Conservation (phyloP, 2,113 vertebrate species). For the Campylomormyrus tamandua region DNA sequence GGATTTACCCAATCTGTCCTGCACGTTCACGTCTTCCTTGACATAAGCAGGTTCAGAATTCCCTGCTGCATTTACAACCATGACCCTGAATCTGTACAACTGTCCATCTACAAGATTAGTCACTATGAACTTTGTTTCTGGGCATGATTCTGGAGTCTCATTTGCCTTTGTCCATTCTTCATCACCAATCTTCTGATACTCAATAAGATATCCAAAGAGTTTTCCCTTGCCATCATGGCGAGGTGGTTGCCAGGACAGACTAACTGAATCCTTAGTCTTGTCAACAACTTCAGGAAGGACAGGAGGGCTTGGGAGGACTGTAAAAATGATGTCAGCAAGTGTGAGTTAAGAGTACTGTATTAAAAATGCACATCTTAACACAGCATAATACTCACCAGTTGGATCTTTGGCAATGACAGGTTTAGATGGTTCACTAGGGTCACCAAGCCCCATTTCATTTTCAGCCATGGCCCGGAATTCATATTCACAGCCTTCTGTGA, state of each 20-base stretch:
- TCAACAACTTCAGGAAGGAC: constrained; percentile 86
- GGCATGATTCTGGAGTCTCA: constrained; percentile 80
- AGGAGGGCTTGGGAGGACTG: constrained; percentile 85
- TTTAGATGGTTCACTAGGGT: constrained; percentile 88
- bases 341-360: neutral
- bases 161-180: constrained; percentile 88
- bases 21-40: constrained; percentile 78
- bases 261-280: constrained; percentile 90
- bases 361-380: neutral
- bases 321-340: constrained; percentile 18
- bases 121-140: constrained; percentile 81
- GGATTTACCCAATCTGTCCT: constrained; percentile 86
- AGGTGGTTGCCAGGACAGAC: constrained; percentile 85
- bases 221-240: constrained; percentile 87
- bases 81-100: constrained; percentile 80
- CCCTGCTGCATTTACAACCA: constrained; percentile 86
- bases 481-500: constrained; percentile 88
- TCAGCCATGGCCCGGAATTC: constrained; percentile 94
- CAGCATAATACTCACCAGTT: constrained; percentile 68
- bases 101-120: constrained; percentile 75
- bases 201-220: constrained; percentile 88
- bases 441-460: constrained; percentile 90
- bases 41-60: constrained; percentile 86
- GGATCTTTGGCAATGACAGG: constrained; percentile 92
- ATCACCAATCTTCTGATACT: constrained; percentile 86